Evolutionary conservation across 2,113 vertebrate species (phyloP).

Genomic region (Megatriorchis doriae): DNA sequence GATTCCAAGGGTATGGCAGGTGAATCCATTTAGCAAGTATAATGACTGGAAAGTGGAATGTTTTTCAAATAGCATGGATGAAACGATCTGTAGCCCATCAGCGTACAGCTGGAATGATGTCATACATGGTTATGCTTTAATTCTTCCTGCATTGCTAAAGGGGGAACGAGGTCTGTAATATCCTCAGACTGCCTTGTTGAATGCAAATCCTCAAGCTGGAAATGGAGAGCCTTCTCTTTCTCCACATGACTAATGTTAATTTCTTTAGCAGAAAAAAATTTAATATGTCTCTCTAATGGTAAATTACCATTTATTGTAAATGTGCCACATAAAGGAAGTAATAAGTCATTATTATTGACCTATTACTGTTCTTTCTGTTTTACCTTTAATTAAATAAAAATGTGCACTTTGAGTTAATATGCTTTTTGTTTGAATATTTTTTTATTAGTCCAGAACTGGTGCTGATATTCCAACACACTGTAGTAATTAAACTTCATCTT

Average conservation of each 20-base stretch:
- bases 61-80: conserved; percentile 56
- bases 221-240: conserved; percentile 60
- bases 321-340: conserved; percentile 77
- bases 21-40: conserved; percentile 65
- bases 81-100: conserved; percentile 68
- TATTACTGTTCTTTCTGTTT: conserved; percentile 74
- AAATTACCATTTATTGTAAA: conserved; percentile 80
- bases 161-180: conserved; percentile 22
- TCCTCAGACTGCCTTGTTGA: conserved; percentile 56
- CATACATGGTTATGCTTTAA: conserved; percentile 71
- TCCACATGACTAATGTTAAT: conserved; percentile 71
- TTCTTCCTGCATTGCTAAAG: conserved; percentile 70
- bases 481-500: not conserved
- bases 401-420: conserved; percentile 70
- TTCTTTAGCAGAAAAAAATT: conserved; percentile 65
- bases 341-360: conserved; percentile 79
- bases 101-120: conserved; percentile 68
- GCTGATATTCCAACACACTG: not conserved
- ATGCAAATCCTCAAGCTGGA: conserved; percentile 64
- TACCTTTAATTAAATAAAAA: conserved; percentile 79
- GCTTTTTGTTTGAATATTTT: conserved; percentile 66
- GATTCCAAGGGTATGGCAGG: conserved; percentile 48
- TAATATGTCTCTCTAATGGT: conserved; percentile 73
- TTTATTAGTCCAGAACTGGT: conserved; percentile 34
- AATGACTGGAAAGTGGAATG: conserved; percentile 70